These are phyloP conservation scores for Tupaia tana DNA, from an alignment of 2,113 vertebrate genomes.

Conservation along the genomic window DNA sequence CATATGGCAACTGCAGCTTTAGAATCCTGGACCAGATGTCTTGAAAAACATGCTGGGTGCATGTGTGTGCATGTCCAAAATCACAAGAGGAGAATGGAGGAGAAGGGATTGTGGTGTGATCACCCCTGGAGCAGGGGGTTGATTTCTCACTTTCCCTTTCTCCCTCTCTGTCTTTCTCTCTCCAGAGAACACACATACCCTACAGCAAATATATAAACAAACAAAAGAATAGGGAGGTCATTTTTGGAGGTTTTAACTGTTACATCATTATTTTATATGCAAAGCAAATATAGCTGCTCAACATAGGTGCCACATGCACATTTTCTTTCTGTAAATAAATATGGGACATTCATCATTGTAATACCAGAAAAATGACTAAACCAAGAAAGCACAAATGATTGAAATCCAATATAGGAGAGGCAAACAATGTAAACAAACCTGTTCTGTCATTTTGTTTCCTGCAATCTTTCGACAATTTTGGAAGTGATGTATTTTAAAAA, in stretches of 20 bases:
- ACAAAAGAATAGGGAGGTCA: background rate
- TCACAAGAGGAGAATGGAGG: no score
- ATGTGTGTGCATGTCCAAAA: no score
- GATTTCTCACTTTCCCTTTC: no score
- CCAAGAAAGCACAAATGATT: background rate
- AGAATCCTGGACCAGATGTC: no score
- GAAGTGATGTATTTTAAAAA: conserved; percentile 20
- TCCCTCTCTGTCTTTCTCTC: no score
- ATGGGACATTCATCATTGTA: background rate
- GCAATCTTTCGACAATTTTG: background rate
- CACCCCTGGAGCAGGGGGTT: no score
- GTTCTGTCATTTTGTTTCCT: conserved; percentile 47
- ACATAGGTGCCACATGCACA: background rate
- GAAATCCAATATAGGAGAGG: background rate
- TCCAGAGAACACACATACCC: no score
- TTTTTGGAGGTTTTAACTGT: background rate
- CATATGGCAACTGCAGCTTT: no score
- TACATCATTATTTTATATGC: conserved; percentile 27
- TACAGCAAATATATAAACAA: no score
- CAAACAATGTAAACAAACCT: conserved; percentile 20
- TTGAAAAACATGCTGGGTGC: no score
- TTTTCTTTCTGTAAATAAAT: conserved; percentile 30
- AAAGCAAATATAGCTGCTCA: background rate
- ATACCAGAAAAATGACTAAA: background rate
- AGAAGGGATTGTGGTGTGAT: no score